phyloP scores from a whole-genome alignment of 1,140 invertebrate species.

The Aculops lycopersici region DNA sequence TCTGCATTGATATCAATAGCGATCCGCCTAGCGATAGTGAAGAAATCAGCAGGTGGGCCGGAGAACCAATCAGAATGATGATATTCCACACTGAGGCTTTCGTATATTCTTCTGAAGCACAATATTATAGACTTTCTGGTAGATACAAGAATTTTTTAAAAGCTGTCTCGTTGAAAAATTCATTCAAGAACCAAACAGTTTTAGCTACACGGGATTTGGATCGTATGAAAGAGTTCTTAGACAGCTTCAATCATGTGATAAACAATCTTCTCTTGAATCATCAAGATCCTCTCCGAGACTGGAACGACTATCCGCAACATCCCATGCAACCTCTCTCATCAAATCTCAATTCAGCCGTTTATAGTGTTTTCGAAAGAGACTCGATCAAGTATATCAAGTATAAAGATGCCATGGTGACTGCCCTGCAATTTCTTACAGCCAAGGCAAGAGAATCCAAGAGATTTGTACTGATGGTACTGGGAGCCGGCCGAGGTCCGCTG shows the following conservation, averaged over 20 bases:
- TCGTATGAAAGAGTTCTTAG: not conserved
- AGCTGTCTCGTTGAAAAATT: not conserved
- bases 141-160: not conserved
- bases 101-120: no score
- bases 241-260: not conserved
- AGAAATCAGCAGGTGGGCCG: slow-evolving; percentile 47
- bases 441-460: not conserved
- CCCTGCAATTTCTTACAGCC: not conserved
- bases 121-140: no score
- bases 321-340: slow-evolving; percentile 62
- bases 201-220: not conserved
- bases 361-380: slow-evolving; percentile 95
- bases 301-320: slow-evolving; percentile 6
- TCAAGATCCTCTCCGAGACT: not conserved
- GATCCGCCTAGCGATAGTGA: slow-evolving; percentile 29
- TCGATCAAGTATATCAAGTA: slow-evolving; percentile 80
- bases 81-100: not conserved
- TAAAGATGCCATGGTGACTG: slow-evolving; percentile 25
- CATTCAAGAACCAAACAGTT: not conserved
- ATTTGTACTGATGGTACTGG: slow-evolving; percentile 51
- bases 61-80: slow-evolving; percentile 38
- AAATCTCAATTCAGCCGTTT: slow-evolving; percentile 75
- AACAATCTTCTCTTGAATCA: not conserved
- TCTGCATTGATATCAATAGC: slow-evolving; percentile 24
- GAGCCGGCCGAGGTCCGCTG: slow-evolving; percentile 75